phyloP scores from a whole-genome alignment of 2,888 invertebrate species.

The Aelia acuminata region DNA sequence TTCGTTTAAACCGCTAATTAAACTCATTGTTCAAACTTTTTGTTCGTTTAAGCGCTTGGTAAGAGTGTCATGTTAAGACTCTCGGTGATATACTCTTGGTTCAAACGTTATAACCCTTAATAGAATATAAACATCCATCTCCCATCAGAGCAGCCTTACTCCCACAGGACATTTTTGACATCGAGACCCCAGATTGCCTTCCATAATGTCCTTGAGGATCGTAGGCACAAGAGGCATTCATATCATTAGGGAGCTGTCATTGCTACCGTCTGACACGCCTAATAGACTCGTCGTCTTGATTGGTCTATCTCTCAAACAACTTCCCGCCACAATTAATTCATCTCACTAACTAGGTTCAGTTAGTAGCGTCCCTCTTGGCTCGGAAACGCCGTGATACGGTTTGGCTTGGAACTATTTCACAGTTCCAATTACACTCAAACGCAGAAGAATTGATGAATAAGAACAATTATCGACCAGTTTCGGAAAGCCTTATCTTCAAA shows the following conservation, averaged over 20 bases:
- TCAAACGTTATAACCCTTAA: background rate
- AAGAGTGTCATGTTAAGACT: background rate
- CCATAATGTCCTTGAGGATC: constrained; percentile 11
- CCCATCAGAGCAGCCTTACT: background rate
- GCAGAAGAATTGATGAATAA: background rate
- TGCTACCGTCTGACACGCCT: constrained; percentile 20
- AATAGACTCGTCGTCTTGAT: constrained; percentile 29
- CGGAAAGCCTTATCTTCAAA: too few relatives aligned
- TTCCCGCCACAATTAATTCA: constrained; percentile 14
- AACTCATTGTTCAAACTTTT: too few relatives aligned
- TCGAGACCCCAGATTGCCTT: background rate
- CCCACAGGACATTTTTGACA: background rate
- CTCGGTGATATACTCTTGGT: background rate
- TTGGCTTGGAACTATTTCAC: background rate
- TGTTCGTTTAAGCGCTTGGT: too few relatives aligned
- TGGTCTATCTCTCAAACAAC: background rate
- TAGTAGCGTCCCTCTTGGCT: background rate
- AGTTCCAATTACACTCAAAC: background rate
- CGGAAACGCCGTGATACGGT: too few relatives aligned
- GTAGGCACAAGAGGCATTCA: background rate
- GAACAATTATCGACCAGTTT: too few relatives aligned
- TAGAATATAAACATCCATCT: background rate
- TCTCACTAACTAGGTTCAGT: background rate
- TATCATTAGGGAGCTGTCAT: constrained; percentile 40
- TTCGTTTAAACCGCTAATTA: too few relatives aligned